Evolutionary conservation across 2,797 vertebrate species (phyloP), one percentile per base, ranked within the genome.

Genomic region (Synaphobranchus kaupii): DNA sequence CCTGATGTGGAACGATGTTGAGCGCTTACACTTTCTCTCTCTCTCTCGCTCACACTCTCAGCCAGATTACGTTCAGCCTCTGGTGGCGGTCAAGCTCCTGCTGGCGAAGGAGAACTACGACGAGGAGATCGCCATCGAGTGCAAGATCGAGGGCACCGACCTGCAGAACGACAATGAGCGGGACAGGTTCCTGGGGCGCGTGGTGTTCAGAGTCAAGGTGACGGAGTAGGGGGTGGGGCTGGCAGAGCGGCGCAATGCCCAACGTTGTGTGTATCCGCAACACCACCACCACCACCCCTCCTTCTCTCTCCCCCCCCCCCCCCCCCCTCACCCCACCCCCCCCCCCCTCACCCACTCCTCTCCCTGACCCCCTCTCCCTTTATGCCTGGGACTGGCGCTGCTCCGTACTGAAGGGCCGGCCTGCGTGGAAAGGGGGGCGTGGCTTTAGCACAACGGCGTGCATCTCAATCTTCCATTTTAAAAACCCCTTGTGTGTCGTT

Each of bases 151-250:
- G 25, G 98, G 97, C 47, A 93, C 97, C 0, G 93, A 98, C 94
- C 95, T 98, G 86, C 95, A 92, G 88, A 98, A 97, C 56, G 76
- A 95, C 28, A 96, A 98, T 73, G 97, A 97, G 0, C 96, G 97
- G 28, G 98, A 99, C 96, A 98, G 98, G 95, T 98, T 96, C 93
- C 93, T 98, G 94, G 98, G 98, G 90, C 97, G 97, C 22, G 94
- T 98, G 92, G 92, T 90, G 78, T 99, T 99, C 94, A 96, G 96
- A 93, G 91, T 99, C 90, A 92, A 88, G 88, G 94, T 97, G 90
- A 92, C 85, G 47, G 94, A 97, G 92, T 98, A 97, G 94, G 1
- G 1, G 88, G 71, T 3, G 34, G 10, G n/a, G 88, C 90, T 92
- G 90, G 87, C 31, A 28, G 86, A 89, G 92, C 92, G 91, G 90